These are phyloP conservation scores for Poeciliopsis presidionis DNA, from an alignment of 2,797 vertebrate species.

Conservation along the genomic window DNA sequence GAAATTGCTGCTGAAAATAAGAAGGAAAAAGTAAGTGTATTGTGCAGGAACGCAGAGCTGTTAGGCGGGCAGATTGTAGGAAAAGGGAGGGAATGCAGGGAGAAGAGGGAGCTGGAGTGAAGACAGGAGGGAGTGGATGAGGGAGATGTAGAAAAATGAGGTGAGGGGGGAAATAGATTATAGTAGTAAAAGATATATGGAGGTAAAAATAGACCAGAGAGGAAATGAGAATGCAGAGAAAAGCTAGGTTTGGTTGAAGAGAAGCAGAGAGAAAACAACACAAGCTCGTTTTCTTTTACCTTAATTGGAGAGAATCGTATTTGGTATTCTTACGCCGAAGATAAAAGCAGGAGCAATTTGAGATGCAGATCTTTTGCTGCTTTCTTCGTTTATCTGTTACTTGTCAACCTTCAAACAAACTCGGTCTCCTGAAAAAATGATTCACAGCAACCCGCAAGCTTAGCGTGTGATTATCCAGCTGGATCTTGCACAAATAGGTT, in stretches of 20 bases:
- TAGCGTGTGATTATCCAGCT: background rate
- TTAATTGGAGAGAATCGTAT: conserved; percentile 41
- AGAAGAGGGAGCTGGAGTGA: background rate
- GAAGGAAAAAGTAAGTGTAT: background rate
- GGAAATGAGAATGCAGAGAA: conserved; percentile 45
- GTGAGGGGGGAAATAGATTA: conserved; percentile 48
- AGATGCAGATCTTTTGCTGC: conserved; percentile 15
- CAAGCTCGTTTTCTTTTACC: conserved; percentile 31
- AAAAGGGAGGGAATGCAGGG: background rate
- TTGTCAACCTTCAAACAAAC: conserved; percentile 19
- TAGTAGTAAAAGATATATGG: conserved; percentile 45
- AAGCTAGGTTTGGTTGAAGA: conserved; percentile 14
- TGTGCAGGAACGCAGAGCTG: conserved; percentile 10
- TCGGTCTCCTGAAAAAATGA: background rate
- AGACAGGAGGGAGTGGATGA: conserved; percentile 8
- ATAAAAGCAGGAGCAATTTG: conserved; percentile 19
- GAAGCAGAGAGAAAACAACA: background rate
- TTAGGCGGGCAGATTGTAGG: conserved; percentile 15
- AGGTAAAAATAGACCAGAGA: conserved; percentile 40
- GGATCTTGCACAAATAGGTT: background rate
- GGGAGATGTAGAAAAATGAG: conserved; percentile 41
- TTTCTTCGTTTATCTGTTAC: conserved; percentile 28
- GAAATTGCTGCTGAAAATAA: conserved; percentile 24
- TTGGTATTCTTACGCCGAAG: conserved; percentile 37
- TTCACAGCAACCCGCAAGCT: background rate